Percentiles rank a stretch among this genome's conserved stretches.
These are phyloP conservation scores for Ailuropoda melanoleuca DNA, from an alignment of 2,113 vertebrate genomes.

Conservation along the genomic window DNA sequence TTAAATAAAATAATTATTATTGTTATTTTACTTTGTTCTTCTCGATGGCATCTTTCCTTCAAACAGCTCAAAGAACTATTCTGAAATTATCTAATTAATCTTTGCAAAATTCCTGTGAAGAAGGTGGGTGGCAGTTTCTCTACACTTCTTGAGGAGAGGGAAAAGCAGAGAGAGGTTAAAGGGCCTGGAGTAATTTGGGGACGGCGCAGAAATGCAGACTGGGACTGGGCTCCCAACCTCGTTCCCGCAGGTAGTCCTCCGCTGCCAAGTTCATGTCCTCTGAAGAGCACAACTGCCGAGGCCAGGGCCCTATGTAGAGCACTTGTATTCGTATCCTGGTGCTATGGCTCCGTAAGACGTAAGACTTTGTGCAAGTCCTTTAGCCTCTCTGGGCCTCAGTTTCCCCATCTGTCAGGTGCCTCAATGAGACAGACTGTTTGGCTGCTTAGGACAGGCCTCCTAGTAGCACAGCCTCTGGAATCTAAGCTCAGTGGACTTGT, in stretches of 20 bases:
- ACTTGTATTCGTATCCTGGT: not conserved
- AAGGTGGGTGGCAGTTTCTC: conserved; percentile 58
- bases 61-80: conserved; percentile 58
- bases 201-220: not conserved
- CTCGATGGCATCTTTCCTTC: conserved; percentile 53
- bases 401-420: not conserved
- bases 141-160: not conserved
- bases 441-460: not conserved
- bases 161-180: not conserved
- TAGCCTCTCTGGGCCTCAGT: not conserved
- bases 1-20: conserved; percentile 75
- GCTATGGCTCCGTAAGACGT: not conserved
- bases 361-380: not conserved
- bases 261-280: not conserved
- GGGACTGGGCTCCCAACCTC: too few species aligned
- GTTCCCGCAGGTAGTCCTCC: rapidly evolving
- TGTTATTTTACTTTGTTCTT: conserved; percentile 74
- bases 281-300: not conserved
- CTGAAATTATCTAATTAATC: conserved; percentile 71
- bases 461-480: not conserved
- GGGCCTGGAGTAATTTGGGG: not conserved
- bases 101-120: conserved; percentile 63
- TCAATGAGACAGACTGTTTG: not conserved
- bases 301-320: not conserved
- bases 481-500: not conserved